Conservation (phyloP, 2,888 invertebrate species). For the Ochropacha duplaris region DNA sequence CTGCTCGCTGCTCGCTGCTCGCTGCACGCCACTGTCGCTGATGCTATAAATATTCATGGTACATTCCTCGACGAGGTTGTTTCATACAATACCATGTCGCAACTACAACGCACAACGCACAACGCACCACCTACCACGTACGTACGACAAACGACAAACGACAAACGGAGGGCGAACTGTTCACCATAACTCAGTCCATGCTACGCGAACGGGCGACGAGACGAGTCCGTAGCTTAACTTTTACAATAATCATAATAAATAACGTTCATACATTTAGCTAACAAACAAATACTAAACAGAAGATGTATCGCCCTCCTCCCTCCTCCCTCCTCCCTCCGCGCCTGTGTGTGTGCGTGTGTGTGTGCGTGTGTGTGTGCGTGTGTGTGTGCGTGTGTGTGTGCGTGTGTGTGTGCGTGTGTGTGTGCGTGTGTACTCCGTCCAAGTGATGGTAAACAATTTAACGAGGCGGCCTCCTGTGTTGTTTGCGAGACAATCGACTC, state of each 20-base stretch:
- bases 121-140: too few species aligned
- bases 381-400: too few species aligned
- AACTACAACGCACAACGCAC: too few species aligned
- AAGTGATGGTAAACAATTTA: not conserved
- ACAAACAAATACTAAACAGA: slow-evolving; percentile 27
- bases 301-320: slow-evolving; percentile 3
- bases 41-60: not conserved
- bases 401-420: too few species aligned
- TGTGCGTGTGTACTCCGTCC: too few species aligned
- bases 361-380: too few species aligned
- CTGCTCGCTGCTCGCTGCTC: too few species aligned
- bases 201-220: too few species aligned
- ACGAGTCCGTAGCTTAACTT: slow-evolving; percentile 1
- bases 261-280: slow-evolving; percentile 25
- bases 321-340: not conserved
- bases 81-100: not conserved
- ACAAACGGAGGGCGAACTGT: not conserved
- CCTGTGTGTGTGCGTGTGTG: too few species aligned
- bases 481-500: not conserved
- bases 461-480: not conserved
- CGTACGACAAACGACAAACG: too few species aligned
- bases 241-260: slow-evolving; percentile 29
- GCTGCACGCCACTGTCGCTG: not conserved
- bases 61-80: not conserved
- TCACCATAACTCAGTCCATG: not conserved